These are phyloP conservation scores for Oplegnathus fasciatus DNA, from an alignment of 2,113 vertebrate species.

Conservation along the genomic window DNA sequence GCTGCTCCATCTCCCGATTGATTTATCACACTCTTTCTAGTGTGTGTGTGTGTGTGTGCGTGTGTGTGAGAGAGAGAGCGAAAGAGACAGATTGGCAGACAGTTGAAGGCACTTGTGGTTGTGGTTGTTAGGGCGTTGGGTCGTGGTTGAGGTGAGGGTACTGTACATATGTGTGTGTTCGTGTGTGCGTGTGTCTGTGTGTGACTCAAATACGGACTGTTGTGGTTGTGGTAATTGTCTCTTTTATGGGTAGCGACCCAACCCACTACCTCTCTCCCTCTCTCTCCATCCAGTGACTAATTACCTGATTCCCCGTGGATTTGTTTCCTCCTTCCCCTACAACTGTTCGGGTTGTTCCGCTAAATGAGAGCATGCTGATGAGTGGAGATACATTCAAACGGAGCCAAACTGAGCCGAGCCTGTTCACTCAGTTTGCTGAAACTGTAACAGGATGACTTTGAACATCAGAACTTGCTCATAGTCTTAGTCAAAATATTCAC, in stretches of 20 bases:
- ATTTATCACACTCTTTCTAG: constrained; percentile 50
- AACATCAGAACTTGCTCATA: background rate
- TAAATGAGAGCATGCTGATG: constrained; percentile 76
- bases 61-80: constrained; percentile 17
- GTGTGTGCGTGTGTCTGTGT: constrained; percentile 35
- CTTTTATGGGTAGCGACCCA: constrained; percentile 76
- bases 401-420: constrained; percentile 58
- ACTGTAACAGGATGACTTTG: constrained; percentile 10
- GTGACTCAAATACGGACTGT: constrained; percentile 65
- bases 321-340: constrained; percentile 78
- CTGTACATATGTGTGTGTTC: constrained; percentile 20
- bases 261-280: constrained; percentile 39
- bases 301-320: constrained; percentile 81
- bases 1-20: constrained; percentile 40
- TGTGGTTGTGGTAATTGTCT: constrained; percentile 81
- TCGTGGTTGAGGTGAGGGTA: constrained; percentile 71
- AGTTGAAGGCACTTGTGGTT: constrained; percentile 78
- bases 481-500: background rate
- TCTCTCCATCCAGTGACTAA: constrained; percentile 76
- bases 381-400: constrained; percentile 60
- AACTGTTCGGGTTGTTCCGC: constrained; percentile 76
- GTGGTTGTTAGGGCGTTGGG: constrained; percentile 74
- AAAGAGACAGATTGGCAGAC: constrained; percentile 64
- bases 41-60: constrained; percentile 24
- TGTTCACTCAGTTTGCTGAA: constrained; percentile 12